Base-by-base conservation (phyloP, 2,888 invertebrate genomes). In the Oasisia sp. region DNA sequence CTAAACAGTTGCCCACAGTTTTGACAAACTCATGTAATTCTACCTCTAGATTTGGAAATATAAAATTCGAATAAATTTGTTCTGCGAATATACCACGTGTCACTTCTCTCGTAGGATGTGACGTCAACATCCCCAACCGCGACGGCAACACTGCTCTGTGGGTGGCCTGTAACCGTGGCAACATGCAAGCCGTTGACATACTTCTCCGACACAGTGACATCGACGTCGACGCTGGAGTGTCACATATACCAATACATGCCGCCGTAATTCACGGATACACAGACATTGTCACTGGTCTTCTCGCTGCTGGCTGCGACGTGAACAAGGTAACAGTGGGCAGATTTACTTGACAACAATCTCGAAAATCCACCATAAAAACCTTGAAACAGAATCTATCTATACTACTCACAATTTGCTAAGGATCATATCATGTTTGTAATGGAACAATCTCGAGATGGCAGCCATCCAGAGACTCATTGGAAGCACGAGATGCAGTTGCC, bases 91-190 rank as follows among this genome's bases (percentile, higher is more conserved):
- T 7, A 19, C 74, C n/a, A 19, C 27, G 74, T 27, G 14, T 19
- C 27, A 74, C 27, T 19, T 74, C 1, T 19, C 74, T 7, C 27
- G 1, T 74, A 96, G 96, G 96, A 92, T 95, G 95, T 94, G 95
- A 95, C 93, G 93, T 95, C n/a, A 95, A 95, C 92, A 93, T 94
- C 1, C 92, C 94, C 27, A 95, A 95, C 93, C 92, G 89, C 9
- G 94, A 94, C 56, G 94, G 94, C 8, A 94, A 95, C 92, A 94
- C 95, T 7, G 95, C 96, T 2, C 94, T 96, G 91, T 95, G 95
- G 92, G 93, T 95, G 89, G 96, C 96, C 7, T 95, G 95, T 94
- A 95, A 95, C 92, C 94, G 94, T 92, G 96, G 95, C 38, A 94
- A 95, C 89, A 94, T 94, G n/a, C 94, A 93, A 0, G 93, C 95